Evolutionary conservation across 2,888 invertebrate genomes (phyloP), one percentile per base, ranked within the genome.

Genomic region (Carterocephalus palaemon): DNA sequence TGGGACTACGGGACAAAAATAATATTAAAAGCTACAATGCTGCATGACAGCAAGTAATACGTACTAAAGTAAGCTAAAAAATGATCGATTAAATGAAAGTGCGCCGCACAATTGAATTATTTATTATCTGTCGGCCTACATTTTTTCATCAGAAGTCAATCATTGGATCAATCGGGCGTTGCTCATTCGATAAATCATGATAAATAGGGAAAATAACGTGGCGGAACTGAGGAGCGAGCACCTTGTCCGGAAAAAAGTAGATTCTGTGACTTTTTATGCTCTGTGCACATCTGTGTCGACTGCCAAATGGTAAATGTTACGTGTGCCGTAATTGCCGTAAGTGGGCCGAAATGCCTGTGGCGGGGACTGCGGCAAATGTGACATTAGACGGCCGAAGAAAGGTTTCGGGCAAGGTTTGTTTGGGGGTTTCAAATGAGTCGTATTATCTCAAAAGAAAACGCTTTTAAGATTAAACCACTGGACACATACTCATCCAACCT

Each of bases 231-330:
- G 10, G 19, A n/a, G n/a, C n/a, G n/a, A n/a, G n/a, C n/a, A n/a
- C n/a, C n/a, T n/a, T n/a, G n/a, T n/a, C n/a, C 4, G 17, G 29
- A 7, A 36, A 37, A 31, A 37, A 36, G 29, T 29, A 15, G 16
- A 17, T 37, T 24, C 24, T 51, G 47, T 45, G 56, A 59, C 54
- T 66, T 67, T 67, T 67, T 67, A 71, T 67, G 71, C 65, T 53
- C 47, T 45, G 51, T 59, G 65, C 62, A 56, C 64, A 67, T 62
- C 57, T 59, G 64, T 66, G 70, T 59, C 68, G 54, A 48, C 45
- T 43, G 34, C 46, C 32, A 66, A 73, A 74, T 75, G 73, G 62
- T 73, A 70, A 54, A 50, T 47, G 48, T 53, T 50, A 10, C 48
- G 46, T 49, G 51, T 50, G 49, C 47, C 40, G 46, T 49, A 48